Evolutionary conservation across 2,113 vertebrate genomes (phyloP).

Genomic region (Colaptes auratus): DNA sequence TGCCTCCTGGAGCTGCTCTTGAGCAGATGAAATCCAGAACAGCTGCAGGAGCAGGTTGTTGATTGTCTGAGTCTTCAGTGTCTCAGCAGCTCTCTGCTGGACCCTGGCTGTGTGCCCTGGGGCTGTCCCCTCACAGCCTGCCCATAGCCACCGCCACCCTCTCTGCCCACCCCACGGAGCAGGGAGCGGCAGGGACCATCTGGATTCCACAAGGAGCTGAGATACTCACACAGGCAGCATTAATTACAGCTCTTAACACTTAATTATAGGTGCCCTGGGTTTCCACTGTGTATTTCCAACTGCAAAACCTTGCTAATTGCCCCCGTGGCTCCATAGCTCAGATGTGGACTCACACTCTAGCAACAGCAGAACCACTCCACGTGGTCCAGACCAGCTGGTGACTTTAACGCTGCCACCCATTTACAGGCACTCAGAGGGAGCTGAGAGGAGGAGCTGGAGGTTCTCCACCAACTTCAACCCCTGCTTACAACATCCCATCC

Average conservation of each 20-base stretch:
- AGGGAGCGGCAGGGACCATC: constrained; percentile 27
- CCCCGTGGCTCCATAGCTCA: constrained; percentile 19
- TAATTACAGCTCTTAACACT: constrained; percentile 45
- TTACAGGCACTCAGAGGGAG: background rate
- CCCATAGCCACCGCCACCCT: background rate
- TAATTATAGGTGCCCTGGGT: constrained; percentile 45
- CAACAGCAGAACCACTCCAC: background rate
- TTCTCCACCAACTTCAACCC: fast-evolving
- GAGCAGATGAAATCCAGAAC: background rate
- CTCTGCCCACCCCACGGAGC: background rate
- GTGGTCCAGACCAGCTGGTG: background rate
- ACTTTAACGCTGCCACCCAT: background rate
- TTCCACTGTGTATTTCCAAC: constrained; percentile 31
- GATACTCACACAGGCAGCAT: constrained; percentile 1
- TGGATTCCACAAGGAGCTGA: constrained; percentile 48
- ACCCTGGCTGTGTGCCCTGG: background rate
- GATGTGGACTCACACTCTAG: background rate
- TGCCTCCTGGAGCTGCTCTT: background rate
- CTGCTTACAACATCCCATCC: background rate
- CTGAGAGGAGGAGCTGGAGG: background rate
- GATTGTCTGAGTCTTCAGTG: background rate
- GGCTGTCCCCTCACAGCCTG: background rate
- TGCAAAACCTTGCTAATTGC: constrained; percentile 5
- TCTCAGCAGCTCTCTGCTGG: background rate
- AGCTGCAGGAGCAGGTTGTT: fast-evolving